Conservation (phyloP, 2,113 vertebrate species). For the Lates calcarifer region DNA sequence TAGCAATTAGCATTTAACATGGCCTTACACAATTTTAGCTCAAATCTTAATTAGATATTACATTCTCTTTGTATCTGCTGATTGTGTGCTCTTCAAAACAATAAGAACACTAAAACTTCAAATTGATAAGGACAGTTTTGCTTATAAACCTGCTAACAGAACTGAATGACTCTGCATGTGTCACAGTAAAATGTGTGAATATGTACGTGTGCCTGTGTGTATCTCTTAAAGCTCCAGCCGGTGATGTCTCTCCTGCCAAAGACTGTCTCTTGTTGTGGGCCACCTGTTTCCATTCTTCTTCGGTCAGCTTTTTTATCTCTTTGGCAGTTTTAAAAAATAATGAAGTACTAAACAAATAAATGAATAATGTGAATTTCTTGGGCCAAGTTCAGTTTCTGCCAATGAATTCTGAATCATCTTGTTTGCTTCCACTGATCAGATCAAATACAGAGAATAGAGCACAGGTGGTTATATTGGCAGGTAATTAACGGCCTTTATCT, state of each 20-base stretch:
- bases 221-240: background rate
- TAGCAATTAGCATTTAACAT: background rate
- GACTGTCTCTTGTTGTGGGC: background rate
- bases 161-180: too few relatives aligned
- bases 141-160: background rate
- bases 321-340: background rate
- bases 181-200: background rate
- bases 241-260: slow-evolving; percentile 4
- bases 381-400: background rate
- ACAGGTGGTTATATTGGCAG: too few relatives aligned
- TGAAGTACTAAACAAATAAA: background rate
- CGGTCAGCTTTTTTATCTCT: background rate
- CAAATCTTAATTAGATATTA: background rate
- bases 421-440: slow-evolving; percentile 9
- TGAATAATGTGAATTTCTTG: background rate
- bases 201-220: background rate
- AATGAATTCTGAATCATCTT: background rate
- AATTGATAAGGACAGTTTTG: background rate
- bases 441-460: too few relatives aligned
- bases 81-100: background rate
- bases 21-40: background rate
- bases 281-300: slow-evolving; percentile 17
- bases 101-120: background rate
- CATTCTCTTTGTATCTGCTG: background rate
- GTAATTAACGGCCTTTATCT: background rate